These are phyloP conservation scores for Cryptus armator DNA, from an alignment of 2,888 invertebrate species.

Conservation along the genomic window DNA sequence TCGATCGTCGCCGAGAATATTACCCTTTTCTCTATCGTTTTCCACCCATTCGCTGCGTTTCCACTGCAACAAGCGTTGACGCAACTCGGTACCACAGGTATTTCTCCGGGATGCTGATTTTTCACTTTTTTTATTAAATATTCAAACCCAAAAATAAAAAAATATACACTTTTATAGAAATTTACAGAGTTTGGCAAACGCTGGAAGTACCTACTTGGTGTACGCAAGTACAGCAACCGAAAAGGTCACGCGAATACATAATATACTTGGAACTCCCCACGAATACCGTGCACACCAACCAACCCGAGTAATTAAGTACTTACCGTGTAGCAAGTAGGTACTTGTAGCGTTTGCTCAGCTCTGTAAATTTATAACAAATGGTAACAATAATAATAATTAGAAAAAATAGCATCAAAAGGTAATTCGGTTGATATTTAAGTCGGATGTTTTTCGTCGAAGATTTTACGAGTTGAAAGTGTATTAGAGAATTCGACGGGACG, in stretches of 20 bases:
- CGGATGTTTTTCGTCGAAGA: background rate
- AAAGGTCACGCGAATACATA: too few relatives aligned
- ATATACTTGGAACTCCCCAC: too few relatives aligned
- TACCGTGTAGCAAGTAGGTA: too few relatives aligned
- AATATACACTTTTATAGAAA: too few relatives aligned
- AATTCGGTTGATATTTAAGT: background rate
- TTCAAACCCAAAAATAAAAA: background rate
- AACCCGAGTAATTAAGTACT: too few relatives aligned
- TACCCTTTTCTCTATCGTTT: conserved; percentile 33
- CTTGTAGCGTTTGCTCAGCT: too few relatives aligned
- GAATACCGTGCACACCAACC: too few relatives aligned
- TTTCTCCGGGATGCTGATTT: conserved; percentile 30
- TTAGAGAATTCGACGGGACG: background rate
- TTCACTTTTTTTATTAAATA: background rate
- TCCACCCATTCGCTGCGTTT: conserved; percentile 11
- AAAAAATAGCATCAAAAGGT: background rate
- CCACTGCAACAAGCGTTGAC: conserved; percentile 10
- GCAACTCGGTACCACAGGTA: conserved; percentile 8
- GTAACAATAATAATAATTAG: background rate
- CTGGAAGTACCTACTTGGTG: too few relatives aligned
- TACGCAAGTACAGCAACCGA: too few relatives aligned
- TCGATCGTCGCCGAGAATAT: conserved; percentile 14
- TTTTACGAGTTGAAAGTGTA: background rate
- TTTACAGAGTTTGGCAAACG: too few relatives aligned
- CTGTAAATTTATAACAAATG: background rate